These are phyloP conservation scores for Hipposideros armiger DNA, from an alignment of 2,113 vertebrate species.

Conservation along the genomic window DNA sequence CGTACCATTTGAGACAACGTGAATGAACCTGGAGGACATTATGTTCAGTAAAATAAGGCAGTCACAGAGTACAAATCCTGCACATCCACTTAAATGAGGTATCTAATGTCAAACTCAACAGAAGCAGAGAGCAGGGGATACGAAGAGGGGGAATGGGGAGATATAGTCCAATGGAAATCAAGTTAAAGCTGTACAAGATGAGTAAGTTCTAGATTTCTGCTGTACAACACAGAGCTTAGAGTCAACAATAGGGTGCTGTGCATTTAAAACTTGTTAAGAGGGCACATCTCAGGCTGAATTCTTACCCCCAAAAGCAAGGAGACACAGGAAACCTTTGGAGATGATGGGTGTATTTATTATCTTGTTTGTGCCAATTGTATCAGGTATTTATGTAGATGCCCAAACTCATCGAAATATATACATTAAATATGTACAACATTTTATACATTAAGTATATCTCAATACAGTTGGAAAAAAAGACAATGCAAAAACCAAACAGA, in stretches of 20 bases:
- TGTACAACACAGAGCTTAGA: background rate
- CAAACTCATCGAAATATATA: background rate
- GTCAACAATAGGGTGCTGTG: background rate
- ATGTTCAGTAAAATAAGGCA: background rate
- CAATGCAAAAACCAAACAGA: background rate
- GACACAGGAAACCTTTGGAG: background rate
- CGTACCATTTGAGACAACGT: background rate
- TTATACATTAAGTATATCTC: background rate
- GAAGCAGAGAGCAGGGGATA: background rate
- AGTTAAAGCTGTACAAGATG: background rate
- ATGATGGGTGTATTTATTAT: background rate
- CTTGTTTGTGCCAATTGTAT: background rate
- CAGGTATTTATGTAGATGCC: too few relatives aligned
- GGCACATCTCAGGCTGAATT: background rate
- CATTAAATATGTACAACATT: background rate
- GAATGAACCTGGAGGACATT: too few relatives aligned
- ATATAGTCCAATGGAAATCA: background rate
- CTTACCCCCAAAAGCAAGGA: background rate
- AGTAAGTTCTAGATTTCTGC: background rate
- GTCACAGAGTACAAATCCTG: background rate
- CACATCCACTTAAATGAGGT: background rate
- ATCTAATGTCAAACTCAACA: background rate
- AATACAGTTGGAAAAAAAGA: background rate
- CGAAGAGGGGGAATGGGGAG: background rate
- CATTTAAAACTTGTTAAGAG: background rate